Evolutionary conservation across 2,113 vertebrate species (phyloP).

Genomic region (Cryptotis parvus): DNA sequence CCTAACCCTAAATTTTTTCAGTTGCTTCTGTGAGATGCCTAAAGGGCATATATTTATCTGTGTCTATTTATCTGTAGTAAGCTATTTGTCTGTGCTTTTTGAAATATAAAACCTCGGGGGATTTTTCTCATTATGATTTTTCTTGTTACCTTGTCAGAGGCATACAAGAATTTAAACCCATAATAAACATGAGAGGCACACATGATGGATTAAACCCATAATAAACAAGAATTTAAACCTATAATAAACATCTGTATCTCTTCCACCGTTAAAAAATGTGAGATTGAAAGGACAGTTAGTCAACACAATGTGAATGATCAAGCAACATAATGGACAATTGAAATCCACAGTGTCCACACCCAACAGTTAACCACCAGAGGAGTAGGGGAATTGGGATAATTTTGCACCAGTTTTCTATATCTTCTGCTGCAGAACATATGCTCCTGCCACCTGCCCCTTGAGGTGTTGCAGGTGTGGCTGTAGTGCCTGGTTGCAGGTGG

Average conservation of each 20-base stretch:
- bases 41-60: slow-evolving; percentile 71
- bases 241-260: no score
- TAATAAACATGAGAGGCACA: slow-evolving; percentile 86
- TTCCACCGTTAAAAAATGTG: not conserved
- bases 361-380: not conserved
- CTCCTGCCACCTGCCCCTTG: no score
- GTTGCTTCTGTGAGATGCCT: slow-evolving; percentile 67
- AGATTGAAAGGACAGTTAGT: not conserved
- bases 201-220: no score
- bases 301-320: not conserved
- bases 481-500: no score
- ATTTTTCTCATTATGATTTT: slow-evolving; percentile 55
- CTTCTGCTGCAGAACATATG: no score
- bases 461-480: no score
- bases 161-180: slow-evolving; percentile 69
- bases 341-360: not conserved
- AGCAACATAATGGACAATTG: not conserved
- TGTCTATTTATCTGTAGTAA: slow-evolving; percentile 83
- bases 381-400: not conserved
- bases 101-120: slow-evolving; percentile 69
- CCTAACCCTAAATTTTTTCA: slow-evolving; percentile 57
- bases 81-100: slow-evolving; percentile 81
- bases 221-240: no score
- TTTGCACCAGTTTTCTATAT: not conserved
- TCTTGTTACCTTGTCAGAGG: slow-evolving; percentile 62